Base-by-base conservation (phyloP, 1,140 invertebrate genomes). In the Riptortus pedestris region DNA sequence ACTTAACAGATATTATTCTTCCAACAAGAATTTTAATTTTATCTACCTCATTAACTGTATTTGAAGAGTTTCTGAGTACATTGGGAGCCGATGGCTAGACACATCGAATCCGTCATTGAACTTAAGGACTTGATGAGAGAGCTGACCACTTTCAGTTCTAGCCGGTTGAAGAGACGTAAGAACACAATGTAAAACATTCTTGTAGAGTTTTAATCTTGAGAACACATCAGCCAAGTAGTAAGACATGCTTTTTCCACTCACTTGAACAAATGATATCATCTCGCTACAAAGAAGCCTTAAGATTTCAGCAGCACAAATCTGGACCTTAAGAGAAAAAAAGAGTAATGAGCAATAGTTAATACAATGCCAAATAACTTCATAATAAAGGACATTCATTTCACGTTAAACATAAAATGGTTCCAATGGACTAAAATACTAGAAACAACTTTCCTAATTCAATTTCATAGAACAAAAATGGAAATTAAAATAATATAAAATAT, bases 141-240 rank as follows among this genome's bases (percentile, higher is more conserved):
- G 86, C 79, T 77, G 48, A 2, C 75, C 72, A n/a, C 31, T 38
- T 33, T 61, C n/a, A n/a, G 4, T 45, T 26, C 52, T 47, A 12
- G 38, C 7, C 70, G 74, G 62, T 72, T 76, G 38, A 79, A 73
- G 80, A 79, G 69, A 82, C 7, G 89, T 86, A 14, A 91, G 79
- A 26, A 93, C 76, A 73, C 89, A 91, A 73, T 92, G 89, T 33
- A 95, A 77, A 27, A 91, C 77, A n/a, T 90, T 86, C 73, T 93
- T 92, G 75, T 94, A 91, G 26, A 94, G 80, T 76, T 93, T 93
- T 71, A 89, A 90, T 65, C 88, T 83, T 0, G 81, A 79, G 66
- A 95, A 75, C 64, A 93, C 74, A 75, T 93, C 88, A 59, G 83
- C 83, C 31, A 95, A 85, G 73, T 91, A 94, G 64, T 82, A 86